Base-by-base conservation (phyloP, 2,797 vertebrate species). In the Harpagifer antarcticus region DNA sequence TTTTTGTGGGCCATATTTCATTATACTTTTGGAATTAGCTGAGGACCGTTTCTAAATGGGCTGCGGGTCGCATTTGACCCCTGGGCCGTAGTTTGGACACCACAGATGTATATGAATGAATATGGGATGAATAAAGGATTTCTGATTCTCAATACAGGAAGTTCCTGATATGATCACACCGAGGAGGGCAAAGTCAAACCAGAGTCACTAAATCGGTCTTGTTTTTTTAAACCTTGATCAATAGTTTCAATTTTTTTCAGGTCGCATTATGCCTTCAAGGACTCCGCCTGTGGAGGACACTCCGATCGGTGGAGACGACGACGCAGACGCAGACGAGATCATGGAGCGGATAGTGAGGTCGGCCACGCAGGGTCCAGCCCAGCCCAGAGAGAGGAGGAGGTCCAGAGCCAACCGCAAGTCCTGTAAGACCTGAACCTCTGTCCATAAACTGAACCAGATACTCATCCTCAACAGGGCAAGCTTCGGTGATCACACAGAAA, bases 261-360 rank as follows among this genome's bases (percentile, higher is more conserved):
- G 96, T 59, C 96, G 93, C 53, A 83, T 88, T 3, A 37, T 81
- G 86, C 91, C 77, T 0, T 74, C 96, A 0, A 92, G 95, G 95
- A 94, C 94, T 0, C 79, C 96, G 5, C 85, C 94, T 4, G 93
- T 88, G 0, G 96, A 97, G 1, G 97, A 98, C 20, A 78, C 94
- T 1, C 95, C 94, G 1, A 93, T 90, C 0, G 90, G 92, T 17
- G 95, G 96, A 0, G 23, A 23, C 23, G 97, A 98, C 0, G 97
- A 97, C 0, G 94, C 27, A 27, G 27, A 96, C 0, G 97, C 97
- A 0, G 98, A 99, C 15, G 98, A 99, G 88, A 98, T 99, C 89
- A 99, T 99, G 98, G 97, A 99, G 87, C 96, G 96, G 16, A 98
- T 99, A 1, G 97, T 99, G 31, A 96, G 96, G 83, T 99, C 98